Percentiles rank a stretch among this genome's conserved stretches.
Evolutionary conservation across 2,797 vertebrate species (phyloP).

Genomic region (Enteromius thamalakanensis): DNA sequence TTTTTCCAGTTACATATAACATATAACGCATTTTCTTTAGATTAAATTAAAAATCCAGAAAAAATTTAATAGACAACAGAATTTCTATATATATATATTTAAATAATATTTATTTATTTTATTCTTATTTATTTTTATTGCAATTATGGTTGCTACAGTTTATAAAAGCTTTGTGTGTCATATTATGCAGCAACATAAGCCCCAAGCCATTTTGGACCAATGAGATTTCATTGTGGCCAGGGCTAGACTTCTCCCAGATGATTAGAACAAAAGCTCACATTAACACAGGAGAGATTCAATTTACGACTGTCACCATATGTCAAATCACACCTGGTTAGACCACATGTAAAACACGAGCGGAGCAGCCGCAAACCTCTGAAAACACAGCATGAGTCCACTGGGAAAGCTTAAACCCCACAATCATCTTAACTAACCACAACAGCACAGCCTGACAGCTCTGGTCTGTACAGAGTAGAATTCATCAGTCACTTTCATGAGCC

Average conservation of each 20-base stretch:
- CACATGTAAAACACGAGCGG: not conserved
- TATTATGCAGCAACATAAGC: not conserved
- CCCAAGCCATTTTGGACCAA: not conserved
- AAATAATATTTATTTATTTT: no score
- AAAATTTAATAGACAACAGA: no score
- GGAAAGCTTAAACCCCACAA: conserved; percentile 8
- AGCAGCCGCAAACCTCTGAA: not conserved
- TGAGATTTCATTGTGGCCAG: not conserved
- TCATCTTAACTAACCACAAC: conserved; percentile 56
- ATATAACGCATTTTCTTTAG: not conserved
- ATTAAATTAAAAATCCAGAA: not conserved
- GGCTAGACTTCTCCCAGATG: conserved; percentile 1
- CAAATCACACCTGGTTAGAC: conserved; percentile 19
- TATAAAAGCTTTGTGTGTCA: not conserved
- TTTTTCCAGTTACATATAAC: not conserved
- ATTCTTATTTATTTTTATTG: not conserved
- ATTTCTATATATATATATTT: no score
- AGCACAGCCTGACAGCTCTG: conserved; percentile 68
- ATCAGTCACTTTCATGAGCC: conserved; percentile 70
- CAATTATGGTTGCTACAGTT: not conserved
- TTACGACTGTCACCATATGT: not conserved
- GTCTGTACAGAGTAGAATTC: conserved; percentile 62
- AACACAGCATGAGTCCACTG: conserved; percentile 10
- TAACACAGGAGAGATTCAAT: not conserved
- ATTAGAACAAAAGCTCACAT: not conserved